Evolutionary conservation across 2,113 vertebrate species (phyloP).

Genomic region (Cryptotis parvus): DNA sequence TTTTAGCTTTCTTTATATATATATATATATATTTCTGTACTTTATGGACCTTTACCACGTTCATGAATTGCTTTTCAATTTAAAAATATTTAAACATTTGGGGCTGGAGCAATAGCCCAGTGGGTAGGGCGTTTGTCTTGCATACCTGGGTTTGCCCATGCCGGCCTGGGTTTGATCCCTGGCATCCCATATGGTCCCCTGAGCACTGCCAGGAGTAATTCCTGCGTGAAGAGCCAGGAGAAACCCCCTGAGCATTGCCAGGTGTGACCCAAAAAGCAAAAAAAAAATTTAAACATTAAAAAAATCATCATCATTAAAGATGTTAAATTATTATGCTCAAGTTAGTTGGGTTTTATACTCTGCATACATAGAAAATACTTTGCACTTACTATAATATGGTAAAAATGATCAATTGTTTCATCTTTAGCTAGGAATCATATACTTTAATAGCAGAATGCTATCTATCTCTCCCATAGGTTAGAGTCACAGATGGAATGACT

Average conservation of each 20-base stretch:
- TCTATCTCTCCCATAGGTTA: background rate
- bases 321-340: background rate
- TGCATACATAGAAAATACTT: background rate
- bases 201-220: too few species aligned
- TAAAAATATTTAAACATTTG: slow-evolving; percentile 47
- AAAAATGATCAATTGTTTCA: background rate
- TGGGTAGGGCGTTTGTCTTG: too few species aligned
- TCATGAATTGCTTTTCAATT: slow-evolving; percentile 23
- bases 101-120: too few species aligned
- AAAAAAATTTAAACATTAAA: slow-evolving; percentile 49
- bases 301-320: slow-evolving; percentile 21
- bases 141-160: too few species aligned
- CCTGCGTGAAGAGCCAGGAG: too few species aligned
- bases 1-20: slow-evolving; percentile 71
- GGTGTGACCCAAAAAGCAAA: too few species aligned
- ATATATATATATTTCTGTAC: slow-evolving; percentile 51
- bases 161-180: too few species aligned
- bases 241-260: too few species aligned
- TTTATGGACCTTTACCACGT: slow-evolving; percentile 1
- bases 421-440: background rate
- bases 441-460: background rate
- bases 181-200: too few species aligned
- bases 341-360: background rate
- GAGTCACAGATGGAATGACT: background rate
- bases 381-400: background rate